Conservation (phyloP, 2,797 vertebrate genomes). For the Characodon lateralis region DNA sequence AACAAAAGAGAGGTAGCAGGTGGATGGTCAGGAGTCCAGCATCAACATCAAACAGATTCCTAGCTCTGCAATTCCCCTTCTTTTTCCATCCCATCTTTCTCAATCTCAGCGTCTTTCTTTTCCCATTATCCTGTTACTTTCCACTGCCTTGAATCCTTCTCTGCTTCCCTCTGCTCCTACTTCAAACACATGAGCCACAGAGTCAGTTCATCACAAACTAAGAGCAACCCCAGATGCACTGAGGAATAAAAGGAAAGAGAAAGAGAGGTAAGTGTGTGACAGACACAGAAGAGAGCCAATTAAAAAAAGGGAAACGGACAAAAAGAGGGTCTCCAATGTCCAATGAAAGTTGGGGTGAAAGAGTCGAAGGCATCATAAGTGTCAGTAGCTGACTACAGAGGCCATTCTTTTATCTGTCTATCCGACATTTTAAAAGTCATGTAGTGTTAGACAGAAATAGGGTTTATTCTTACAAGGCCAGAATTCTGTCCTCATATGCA, state of each 20-base stretch:
- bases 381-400: constrained; percentile 63
- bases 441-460: constrained; percentile 55
- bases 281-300: constrained; percentile 50
- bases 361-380: constrained; percentile 72
- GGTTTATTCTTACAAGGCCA: constrained; percentile 31
- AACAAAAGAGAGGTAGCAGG: constrained; percentile 23
- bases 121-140: constrained; percentile 55
- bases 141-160: constrained; percentile 52
- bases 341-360: constrained; percentile 72
- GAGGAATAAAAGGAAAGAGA: constrained; percentile 54
- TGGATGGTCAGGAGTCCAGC: constrained; percentile 48
- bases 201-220: constrained; percentile 68
- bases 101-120: constrained; percentile 33
- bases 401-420: constrained; percentile 59
- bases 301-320: constrained; percentile 29
- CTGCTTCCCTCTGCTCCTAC: constrained; percentile 54
- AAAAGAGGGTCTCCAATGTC: constrained; percentile 37
- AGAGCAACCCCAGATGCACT: constrained; percentile 70
- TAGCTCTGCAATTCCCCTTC: constrained; percentile 31
- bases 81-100: constrained; percentile 39
- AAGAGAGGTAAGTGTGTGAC: constrained; percentile 41
- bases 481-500: constrained; percentile 29
- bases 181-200: constrained; percentile 55
- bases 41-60: constrained; percentile 65
- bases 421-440: constrained; percentile 45